Base-by-base conservation (phyloP, 92 coral and sea anemone species). In the Muricea muricata region DNA sequence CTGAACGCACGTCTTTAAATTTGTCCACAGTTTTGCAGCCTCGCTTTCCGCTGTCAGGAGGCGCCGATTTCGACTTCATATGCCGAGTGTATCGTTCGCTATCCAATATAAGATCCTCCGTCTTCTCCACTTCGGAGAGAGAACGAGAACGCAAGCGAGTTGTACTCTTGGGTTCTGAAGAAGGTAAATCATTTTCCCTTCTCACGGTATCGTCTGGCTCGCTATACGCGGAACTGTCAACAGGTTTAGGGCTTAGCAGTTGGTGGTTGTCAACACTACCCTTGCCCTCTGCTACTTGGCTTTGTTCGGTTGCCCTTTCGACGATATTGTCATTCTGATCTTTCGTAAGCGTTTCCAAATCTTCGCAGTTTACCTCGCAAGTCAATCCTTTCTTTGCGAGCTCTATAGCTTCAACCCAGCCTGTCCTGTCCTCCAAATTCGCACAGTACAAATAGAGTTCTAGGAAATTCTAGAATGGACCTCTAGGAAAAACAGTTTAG, bases 1-100 rank as follows among this genome's bases (percentile, higher is more conserved):
- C 55, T 10, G 83, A 20, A 11, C 58, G 83, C 26, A 76, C 65
- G 41, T 71, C 78, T 9, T 23, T 47, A 20, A 78, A 57, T 78
- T 78, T 78, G 58, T 78, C 83, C 17, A 78, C 71, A 1, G 83
- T 78, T 12, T 35, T 78, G 37, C 37, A 56, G 10, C 24, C 61
- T 35, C 45, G 57, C 15, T 47, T 47, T 14, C 65, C 80, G 4
- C 65, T 35, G 2, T 28, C 65, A 0, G 65, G 80, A 15, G 80
- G 80, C 9, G 80, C 65, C 25, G 80, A 47, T 4, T 52, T 75
- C 21, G 80, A 75, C n/a, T 75, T 75, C 25, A 26, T 3, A 25
- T 12, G 32, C 0, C 80, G 80, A 24, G 50, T 47, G 8, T 52
- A 17, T 10, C 29, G 20, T 17, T 14, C n/a, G 42, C 15, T 50